Conservation (phyloP, 1,140 invertebrate genomes). For the Trichonephila clavata region DNA sequence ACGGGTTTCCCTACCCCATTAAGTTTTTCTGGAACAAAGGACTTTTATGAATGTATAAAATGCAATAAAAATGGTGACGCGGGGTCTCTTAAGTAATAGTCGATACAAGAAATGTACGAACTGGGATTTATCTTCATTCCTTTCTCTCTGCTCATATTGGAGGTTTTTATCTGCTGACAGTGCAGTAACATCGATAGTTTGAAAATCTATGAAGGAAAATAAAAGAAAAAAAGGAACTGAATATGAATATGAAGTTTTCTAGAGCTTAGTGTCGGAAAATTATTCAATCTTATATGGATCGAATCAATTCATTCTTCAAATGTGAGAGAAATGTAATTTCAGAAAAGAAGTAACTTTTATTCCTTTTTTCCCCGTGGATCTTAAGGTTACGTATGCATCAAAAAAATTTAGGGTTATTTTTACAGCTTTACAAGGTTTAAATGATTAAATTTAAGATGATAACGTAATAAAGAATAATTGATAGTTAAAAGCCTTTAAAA, state of each 20-base stretch:
- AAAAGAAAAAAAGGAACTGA: neutral
- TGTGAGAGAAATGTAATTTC: neutral
- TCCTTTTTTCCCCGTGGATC: too few relatives aligned
- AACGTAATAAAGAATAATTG: too few relatives aligned
- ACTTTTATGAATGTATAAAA: slow-evolving; percentile 73
- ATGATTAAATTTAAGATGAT: too few relatives aligned
- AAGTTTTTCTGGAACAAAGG: slow-evolving; percentile 57
- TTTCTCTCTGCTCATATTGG: neutral
- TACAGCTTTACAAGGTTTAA: too few relatives aligned
- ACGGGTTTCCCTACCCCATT: slow-evolving; percentile 52
- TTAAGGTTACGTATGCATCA: too few relatives aligned
- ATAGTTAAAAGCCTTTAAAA: too few relatives aligned
- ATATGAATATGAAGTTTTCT: neutral
- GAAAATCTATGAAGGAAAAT: neutral
- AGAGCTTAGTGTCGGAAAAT: neutral
- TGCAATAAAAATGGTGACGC: slow-evolving; percentile 54
- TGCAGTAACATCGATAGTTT: neutral
- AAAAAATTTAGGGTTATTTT: too few relatives aligned
- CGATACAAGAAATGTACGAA: slow-evolving; percentile 49
- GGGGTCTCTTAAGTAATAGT: slow-evolving; percentile 65
- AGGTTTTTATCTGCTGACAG: slow-evolving; percentile 30
- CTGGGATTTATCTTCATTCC: slow-evolving; percentile 26
- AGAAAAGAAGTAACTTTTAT: too few relatives aligned
- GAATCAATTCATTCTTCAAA: neutral
- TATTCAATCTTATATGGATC: neutral